Evolutionary conservation across 2,113 vertebrate genomes (phyloP), one percentile per base, ranked within the genome.

Genomic region (Notarius lentiginosus): DNA sequence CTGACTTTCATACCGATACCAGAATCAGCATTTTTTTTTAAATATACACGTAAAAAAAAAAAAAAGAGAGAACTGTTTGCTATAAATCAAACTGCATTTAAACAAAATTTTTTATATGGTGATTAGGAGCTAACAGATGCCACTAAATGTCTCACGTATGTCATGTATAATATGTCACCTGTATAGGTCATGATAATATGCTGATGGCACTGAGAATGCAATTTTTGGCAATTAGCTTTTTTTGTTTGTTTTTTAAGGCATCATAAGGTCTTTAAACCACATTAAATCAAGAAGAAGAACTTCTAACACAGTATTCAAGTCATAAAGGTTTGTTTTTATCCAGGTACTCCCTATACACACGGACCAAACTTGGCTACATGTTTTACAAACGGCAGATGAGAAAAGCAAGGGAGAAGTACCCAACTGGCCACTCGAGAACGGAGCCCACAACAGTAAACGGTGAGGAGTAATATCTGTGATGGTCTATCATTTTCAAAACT

Each of bases 261-360:
- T 41, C 41, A 41, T 77, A 12, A 76, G 11, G 11, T 55, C 17
- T 51, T 79, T 79, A 79, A 79, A 27, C 11, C 27, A 1, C 56
- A 60, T 2, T 22, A 1, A 1, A 17, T 20, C 15, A 58, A 79
- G 27, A 79, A 22, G 15, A 20, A 79, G n/a, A 79, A 18, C 56
- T 56, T 27, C 24, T 77, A 24, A n/a, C 10, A 20, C 1, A 12
- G 47, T 51, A 56, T 79, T 79, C 20, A 34, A 30, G 17, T 58
- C 27, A 18, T 58, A 60, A 27, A 18, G 20, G 7, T 34, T 41
- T 65, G 7, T 72, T 65, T 60, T 82, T 63, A 0, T 56, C 17
- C 91, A 99, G 98, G 92, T 99, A 99, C 94, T 97, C 95, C 24
- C 95, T 99, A 18, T 99, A 99, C n/a, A 95, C 98, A 14, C 95